Base-by-base conservation (phyloP, 1,140 invertebrate species). In the Dendroctonus ponderosae region DNA sequence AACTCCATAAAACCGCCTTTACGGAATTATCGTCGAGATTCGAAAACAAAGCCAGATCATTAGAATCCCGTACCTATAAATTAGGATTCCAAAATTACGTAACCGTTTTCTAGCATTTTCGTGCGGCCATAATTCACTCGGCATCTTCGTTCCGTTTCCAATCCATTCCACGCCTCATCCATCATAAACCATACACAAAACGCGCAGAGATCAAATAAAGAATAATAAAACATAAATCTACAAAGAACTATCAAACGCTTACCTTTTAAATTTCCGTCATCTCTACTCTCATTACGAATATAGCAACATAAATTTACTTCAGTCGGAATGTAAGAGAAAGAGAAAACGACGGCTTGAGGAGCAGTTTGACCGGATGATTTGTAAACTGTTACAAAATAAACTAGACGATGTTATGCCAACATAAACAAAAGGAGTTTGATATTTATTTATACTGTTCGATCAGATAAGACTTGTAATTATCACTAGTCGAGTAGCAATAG, bases 211-310 rank as follows among this genome's bases (percentile, higher is more conserved):
- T 43, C 11, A 9, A 42, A 11, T 26, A 26, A 26, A 26, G 26
- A 26, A 26, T 26, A 48, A 60, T 60, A 60, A 63, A 46, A 44
- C 63, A 58, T 66, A 58, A 66, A 66, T 66, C 63, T 38, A 40
- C 26, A 38, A 12, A 46, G 42, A 26, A 15, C 50, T 50, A 66
- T 59, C 63, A 66, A 66, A 58, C 42, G 54, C 48, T 44, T 54
- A 26, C n/a, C 56, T 50, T 54, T 66, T 9, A 58, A 57, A 50
- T 66, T 66, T 66, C 63, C 63, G 63, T 66, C 63, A 66, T 66
- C 42, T 54, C 42, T 49, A 49, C 53, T 66, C 63, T 58, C 63
- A 66, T 66, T 66, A 66, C 59, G 63, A 66, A 66, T 66, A 66
- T 66, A 37, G 54, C 54, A 59, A 59, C 63, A 66, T 66, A 66